Evolutionary conservation across 1,140 invertebrate species (phyloP), one percentile per base, ranked within the genome.

Genomic region (Procambarus virginalis): DNA sequence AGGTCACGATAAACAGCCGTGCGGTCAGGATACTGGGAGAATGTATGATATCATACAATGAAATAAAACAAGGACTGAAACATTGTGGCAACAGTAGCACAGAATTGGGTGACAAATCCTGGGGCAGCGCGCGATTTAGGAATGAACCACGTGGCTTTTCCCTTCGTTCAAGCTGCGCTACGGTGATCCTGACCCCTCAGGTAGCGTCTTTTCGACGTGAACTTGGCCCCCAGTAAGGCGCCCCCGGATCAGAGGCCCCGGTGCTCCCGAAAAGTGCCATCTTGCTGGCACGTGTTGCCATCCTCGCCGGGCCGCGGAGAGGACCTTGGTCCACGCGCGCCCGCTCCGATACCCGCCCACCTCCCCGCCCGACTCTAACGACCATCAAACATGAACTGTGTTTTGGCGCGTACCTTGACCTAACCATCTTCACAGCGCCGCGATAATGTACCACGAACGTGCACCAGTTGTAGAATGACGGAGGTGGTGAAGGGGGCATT

Each of bases 41-140:
- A 58, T 58, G 55, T 6, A 12, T 58, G 0, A 58, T 9, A 58
- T 12, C 6, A 58, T 12, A 9, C 55, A 4, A 20, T 17, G 17
- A 17, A 68, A 73, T 22, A 73, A 34, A 4, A 8, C 22, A 34
- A 73, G n/a, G 5, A 5, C 14, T 73, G 68, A 73, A 34, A 34
- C 68, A 73, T 73, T 73, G n/a, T 73, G 68, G n/a, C 68, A 73
- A 73, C 68, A 34, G 68, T 73, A 73, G 68, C 68, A 73, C 0
- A 73, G 10, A 20, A 64, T 17, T 8, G n/a, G 68, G 68, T 73
- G 68, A 73, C 68, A 73, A 22, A 73, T 73, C 68, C 68, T 20
- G 10, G 68, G 20, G 68, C n/a, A 73, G 6, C 68, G 22, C 6
- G 34, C 22, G 68, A 34, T 34, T 12, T 73, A 14, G n/a, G 5